Evolutionary conservation across 1,140 invertebrate species (phyloP), one percentile per base, ranked within the genome.

Genomic region (Bombus difficillimus): DNA sequence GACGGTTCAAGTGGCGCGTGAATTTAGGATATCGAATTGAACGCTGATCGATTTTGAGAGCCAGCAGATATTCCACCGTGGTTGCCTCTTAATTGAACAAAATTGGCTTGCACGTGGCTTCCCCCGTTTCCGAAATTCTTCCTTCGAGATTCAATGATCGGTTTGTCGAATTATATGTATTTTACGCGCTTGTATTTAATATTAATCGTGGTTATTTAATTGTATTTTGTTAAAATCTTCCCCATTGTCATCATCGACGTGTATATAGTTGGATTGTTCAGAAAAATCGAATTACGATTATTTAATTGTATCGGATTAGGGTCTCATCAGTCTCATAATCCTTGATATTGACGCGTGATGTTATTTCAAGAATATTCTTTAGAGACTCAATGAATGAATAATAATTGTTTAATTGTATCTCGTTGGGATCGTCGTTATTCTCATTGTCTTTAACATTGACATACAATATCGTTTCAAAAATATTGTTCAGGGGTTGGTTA

Each of bases 1-100:
- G 79, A 34, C 37, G 47, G 37, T 73, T 81, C 79, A 28, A 71
- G 78, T 53, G 15, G 37, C 53, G 12, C 80, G 18, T 71, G 57
- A 13, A 64, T 82, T 81, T 64, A 43, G 80, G 32, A 64, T 37
- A 64, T 75, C 71, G 81, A 75, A 37, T 64, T 37, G 34, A 28
- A n/a, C 12, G 39, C 10, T 13, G 22, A 39, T 72, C 39, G 69
- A 72, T n/a, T n/a, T 66, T 15, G 12, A 12, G 10, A 37, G 12
- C 1, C 25, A 34, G 34, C 9, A 2, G 28, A 80, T 47, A 37
- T 80, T 47, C 64, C 37, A 41, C 10, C n/a, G 15, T 25, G 25
- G 28, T 3, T n/a, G 25, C 34, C 39, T 22, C 28, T 34, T 39
- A 43, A 39, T 66, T 78, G 28, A 22, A 9, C n/a, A 12, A 22